Conservation (phyloP, 2,113 vertebrate genomes). For the Castor canadensis region DNA sequence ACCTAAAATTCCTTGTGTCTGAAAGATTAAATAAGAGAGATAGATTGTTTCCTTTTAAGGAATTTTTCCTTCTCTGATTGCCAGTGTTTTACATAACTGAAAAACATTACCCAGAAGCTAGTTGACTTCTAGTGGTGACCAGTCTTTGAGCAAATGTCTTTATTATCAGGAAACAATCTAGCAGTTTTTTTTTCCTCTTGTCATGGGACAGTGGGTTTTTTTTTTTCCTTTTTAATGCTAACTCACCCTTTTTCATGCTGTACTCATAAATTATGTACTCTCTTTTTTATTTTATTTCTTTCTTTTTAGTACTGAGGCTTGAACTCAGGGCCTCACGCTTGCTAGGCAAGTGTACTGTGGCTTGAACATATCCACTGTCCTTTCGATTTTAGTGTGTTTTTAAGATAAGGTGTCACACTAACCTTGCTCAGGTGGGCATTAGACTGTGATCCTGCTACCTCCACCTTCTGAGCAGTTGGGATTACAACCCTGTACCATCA, state of each 20-base stretch:
- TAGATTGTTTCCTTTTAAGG: constrained; percentile 16
- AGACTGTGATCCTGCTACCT: too few relatives aligned
- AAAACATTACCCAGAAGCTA: not conserved
- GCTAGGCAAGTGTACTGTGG: too few relatives aligned
- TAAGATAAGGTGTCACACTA: too few relatives aligned
- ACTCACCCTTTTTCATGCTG: not conserved
- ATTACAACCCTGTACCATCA: too few relatives aligned
- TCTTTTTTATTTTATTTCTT: not conserved
- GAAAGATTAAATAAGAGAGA: not conserved
- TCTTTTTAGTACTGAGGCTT: too few relatives aligned
- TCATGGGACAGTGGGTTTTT: not conserved
- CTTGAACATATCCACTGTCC: too few relatives aligned
- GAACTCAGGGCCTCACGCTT: too few relatives aligned
- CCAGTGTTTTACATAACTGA: constrained; percentile 19
- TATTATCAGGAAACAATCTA: constrained; percentile 12
- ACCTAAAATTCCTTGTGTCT: not conserved
- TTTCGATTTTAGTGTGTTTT: too few relatives aligned
- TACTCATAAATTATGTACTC: not conserved
- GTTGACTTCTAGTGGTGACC: not conserved
- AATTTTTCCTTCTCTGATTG: not conserved
- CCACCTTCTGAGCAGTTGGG: too few relatives aligned
- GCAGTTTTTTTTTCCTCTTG: not conserved
- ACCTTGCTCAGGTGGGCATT: too few relatives aligned
- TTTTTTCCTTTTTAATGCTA: not conserved
- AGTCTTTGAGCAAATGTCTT: not conserved